Conservation (phyloP, 2,888 invertebrate species). For the Cephus sareptanus region DNA sequence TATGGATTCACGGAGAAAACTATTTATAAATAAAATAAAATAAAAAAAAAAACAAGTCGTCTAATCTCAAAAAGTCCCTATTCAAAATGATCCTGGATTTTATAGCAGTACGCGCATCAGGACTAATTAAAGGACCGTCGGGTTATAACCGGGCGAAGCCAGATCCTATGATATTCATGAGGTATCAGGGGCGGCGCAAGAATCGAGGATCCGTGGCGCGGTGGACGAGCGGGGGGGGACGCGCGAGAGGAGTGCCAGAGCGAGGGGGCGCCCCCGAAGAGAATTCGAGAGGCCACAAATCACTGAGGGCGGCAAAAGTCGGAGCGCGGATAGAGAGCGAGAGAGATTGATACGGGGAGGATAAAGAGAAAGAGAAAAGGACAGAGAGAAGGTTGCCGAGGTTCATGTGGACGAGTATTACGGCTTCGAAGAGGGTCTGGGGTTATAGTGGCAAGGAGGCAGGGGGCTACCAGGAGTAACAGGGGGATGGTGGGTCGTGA, state of each 20-base stretch:
- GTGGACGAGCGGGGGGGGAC: not conserved
- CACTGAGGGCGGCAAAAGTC: slow-evolving; percentile 18
- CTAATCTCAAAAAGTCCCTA: not conserved
- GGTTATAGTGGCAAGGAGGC: not conserved
- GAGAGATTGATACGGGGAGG: slow-evolving; percentile 34
- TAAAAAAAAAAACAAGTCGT: not conserved
- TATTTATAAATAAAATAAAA: not conserved
- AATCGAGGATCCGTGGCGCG: slow-evolving; percentile 20
- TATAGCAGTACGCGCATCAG: not conserved
- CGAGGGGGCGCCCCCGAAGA: slow-evolving; percentile 15
- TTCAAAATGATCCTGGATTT: not conserved
- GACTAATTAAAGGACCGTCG: slow-evolving; percentile 2
- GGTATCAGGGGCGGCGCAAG: slow-evolving; percentile 20
- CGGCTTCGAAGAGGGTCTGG: not conserved
- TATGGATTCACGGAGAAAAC: not conserved
- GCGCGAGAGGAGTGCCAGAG: not conserved
- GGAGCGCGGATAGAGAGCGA: slow-evolving; percentile 22
- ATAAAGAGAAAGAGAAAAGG: not conserved
- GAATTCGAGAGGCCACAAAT: slow-evolving; percentile 36
- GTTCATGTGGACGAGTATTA: not conserved
- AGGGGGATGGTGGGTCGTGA: not conserved
- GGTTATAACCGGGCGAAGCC: slow-evolving; percentile 1
- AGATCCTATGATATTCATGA: slow-evolving; percentile 22
- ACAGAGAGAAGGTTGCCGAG: not conserved
- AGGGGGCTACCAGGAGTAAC: not conserved